phyloP scores from a whole-genome alignment of 2,888 invertebrate genomes.

The Macrophya annulata region DNA sequence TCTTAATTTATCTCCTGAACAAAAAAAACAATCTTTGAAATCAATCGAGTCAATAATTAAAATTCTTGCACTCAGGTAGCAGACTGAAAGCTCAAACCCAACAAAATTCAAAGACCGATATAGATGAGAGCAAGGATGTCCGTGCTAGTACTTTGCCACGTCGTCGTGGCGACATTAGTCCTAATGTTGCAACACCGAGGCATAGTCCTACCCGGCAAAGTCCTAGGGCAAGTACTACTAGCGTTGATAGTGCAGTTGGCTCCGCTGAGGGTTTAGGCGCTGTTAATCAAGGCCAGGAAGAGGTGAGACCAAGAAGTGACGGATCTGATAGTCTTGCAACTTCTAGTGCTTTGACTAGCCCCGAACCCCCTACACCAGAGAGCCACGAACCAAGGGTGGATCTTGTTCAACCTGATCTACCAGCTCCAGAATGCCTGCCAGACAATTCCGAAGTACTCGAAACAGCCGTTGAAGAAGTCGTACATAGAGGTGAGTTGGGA shows the following conservation, averaged over 20 bases:
- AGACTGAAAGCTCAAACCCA: conserved; percentile 70
- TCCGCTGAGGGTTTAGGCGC: conserved; percentile 82
- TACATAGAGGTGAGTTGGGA: conserved; percentile 81
- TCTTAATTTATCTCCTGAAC: background rate
- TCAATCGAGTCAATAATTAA: background rate
- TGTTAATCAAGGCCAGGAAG: conserved; percentile 67
- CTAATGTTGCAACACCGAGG: conserved; percentile 72
- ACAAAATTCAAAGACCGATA: conserved; percentile 66
- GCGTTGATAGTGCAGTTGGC: conserved; percentile 84
- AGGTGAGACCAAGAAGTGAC: conserved; percentile 77
- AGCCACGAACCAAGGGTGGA: conserved; percentile 78
- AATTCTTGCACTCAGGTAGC: conserved; percentile 62
- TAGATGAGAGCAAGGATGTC: conserved; percentile 67
- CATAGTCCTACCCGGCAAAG: conserved; percentile 75
- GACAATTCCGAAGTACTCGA: conserved; percentile 79
- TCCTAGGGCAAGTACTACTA: conserved; percentile 81
- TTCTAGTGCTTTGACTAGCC: conserved; percentile 81
- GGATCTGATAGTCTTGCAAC: conserved; percentile 80
- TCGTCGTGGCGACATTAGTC: conserved; percentile 77
- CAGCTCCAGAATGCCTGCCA: conserved; percentile 73
- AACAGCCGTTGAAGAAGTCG: conserved; percentile 81
- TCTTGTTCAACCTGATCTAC: conserved; percentile 68
- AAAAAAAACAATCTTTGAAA: background rate
- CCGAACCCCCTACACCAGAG: conserved; percentile 81
- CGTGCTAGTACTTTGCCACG: conserved; percentile 77